Conservation (phyloP, 2,797 vertebrate species). For the Pangasius macronema region DNA sequence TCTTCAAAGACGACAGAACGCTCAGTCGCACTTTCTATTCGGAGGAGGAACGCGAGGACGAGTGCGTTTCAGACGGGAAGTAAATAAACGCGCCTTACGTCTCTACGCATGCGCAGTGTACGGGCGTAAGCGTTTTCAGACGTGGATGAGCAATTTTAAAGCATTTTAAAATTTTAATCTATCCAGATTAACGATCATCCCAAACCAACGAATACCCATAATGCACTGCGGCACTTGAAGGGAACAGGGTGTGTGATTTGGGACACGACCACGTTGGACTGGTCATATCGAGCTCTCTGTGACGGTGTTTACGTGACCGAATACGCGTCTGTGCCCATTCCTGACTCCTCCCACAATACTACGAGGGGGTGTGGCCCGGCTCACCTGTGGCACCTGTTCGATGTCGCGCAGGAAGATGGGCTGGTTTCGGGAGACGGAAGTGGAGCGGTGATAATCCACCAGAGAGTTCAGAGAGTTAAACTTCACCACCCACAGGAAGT, state of each 20-base stretch:
- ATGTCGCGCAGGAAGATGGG: constrained; percentile 99
- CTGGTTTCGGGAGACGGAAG: constrained; percentile 98
- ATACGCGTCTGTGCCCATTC: not conserved
- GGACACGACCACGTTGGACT: not conserved
- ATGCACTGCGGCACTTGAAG: no score
- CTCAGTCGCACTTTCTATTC: no score
- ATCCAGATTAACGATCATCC: no score
- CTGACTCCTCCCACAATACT: not conserved
- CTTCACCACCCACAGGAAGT: constrained; percentile 99
- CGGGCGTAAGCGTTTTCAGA: no score
- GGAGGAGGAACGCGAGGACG: no score
- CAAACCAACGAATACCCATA: no score
- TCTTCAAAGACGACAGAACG: no score
- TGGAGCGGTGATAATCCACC: constrained; percentile 97
- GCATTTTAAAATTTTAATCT: no score
- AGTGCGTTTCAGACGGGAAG: no score
- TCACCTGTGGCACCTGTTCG: constrained; percentile 96
- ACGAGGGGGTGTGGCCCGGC: constrained; percentile 62
- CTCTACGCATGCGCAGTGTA: no score
- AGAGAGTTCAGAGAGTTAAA: constrained; percentile 98
- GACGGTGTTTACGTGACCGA: not conserved
- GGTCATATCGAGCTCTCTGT: not conserved
- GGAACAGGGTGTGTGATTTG: not conserved
- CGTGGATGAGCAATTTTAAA: no score
- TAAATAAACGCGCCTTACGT: no score